Evolutionary conservation across 2,888 invertebrate species (phyloP).

Genomic region (Caenorhabditis wallacei): DNA sequence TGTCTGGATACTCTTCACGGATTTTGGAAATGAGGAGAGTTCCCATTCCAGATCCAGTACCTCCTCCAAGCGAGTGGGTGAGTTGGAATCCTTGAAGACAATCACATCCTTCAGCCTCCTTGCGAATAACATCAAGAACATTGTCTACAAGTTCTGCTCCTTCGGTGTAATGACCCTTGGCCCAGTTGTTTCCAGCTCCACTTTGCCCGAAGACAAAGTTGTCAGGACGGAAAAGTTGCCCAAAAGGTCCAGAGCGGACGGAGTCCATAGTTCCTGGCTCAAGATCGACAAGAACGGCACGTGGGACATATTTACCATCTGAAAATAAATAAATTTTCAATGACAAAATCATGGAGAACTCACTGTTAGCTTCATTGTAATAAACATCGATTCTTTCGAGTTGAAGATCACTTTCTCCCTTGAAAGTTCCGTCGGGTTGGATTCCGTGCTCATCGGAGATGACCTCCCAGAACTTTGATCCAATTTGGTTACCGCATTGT

Average conservation of each 20-base stretch:
- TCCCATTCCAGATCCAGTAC: slow-evolving; percentile 93
- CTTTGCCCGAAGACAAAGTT: slow-evolving; percentile 94
- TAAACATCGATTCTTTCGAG: slow-evolving; percentile 93
- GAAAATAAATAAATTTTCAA: slow-evolving; percentile 22
- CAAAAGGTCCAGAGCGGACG: slow-evolving; percentile 94
- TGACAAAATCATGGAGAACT: too few relatives aligned
- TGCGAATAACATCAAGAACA: slow-evolving; percentile 87
- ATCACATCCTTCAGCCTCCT: slow-evolving; percentile 92
- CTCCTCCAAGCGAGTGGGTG: slow-evolving; percentile 90
- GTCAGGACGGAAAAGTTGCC: slow-evolving; percentile 93
- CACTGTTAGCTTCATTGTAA: slow-evolving; percentile 87
- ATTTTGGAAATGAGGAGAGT: slow-evolving; percentile 95
- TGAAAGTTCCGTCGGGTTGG: slow-evolving; percentile 80
- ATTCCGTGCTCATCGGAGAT: slow-evolving; percentile 81
- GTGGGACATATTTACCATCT: slow-evolving; percentile 94
- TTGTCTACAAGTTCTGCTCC: slow-evolving; percentile 87
- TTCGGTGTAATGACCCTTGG: slow-evolving; percentile 95
- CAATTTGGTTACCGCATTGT: slow-evolving; percentile 96
- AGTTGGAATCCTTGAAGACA: slow-evolving; percentile 94
- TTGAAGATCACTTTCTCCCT: slow-evolving; percentile 90
- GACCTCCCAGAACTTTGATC: slow-evolving; percentile 87
- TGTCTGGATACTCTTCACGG: slow-evolving; percentile 96
- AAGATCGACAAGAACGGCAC: slow-evolving; percentile 94
- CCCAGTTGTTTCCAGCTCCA: slow-evolving; percentile 91
- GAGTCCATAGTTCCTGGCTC: slow-evolving; percentile 99